Base-by-base conservation (phyloP, 2,113 vertebrate genomes). In the Pteronura brasiliensis region DNA sequence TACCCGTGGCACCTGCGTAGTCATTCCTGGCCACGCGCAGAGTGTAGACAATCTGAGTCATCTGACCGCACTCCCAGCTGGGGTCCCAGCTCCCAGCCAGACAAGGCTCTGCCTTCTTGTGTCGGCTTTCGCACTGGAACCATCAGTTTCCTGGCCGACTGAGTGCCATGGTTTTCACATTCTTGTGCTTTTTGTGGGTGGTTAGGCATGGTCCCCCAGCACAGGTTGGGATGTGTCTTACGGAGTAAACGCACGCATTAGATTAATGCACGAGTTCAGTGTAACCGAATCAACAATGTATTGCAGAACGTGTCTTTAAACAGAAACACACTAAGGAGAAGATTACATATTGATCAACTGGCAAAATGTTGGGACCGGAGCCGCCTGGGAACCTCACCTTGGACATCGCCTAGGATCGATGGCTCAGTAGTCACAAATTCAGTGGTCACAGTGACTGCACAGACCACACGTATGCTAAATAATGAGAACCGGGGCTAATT, bases 101-200 rank as follows among this genome's bases (percentile, higher is more conserved):
- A 44, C 0, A 2, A 31, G 1, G 12, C 10, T 42, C 10, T 7
- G 15, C 31, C 61, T 83, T 91, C 61, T 17, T 20, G 29, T 36
- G 65, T 52, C 7, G 12, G 31, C 18, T 44, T 47, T 49, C 4
- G 21, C 4, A 20, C 25, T 36, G 0, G 23, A 55, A 88, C 93
- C 57, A 6, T 42, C 74, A 36, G 4, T 44, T 87, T 77, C n/a
- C 31, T 13, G 2, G 55, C 34, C 55, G 44, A 17, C 12, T 84
- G 57, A 29, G 34, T 59, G 67, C 7, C 6, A 14, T 2, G 0
- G 42, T 44, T 77, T 93, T 49, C 29, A n/a, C 29, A 76, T 14
- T 84, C 87, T 31, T 59, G 9, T 36, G 79, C n/a, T 95, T 88
- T 72, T 52, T 81, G 23, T 80, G 74, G 57, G 76, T 71, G 47